Evolutionary conservation across 2,113 vertebrate genomes (phyloP), one percentile per base, ranked within the genome.

Genomic region (Ceratotherium simum): DNA sequence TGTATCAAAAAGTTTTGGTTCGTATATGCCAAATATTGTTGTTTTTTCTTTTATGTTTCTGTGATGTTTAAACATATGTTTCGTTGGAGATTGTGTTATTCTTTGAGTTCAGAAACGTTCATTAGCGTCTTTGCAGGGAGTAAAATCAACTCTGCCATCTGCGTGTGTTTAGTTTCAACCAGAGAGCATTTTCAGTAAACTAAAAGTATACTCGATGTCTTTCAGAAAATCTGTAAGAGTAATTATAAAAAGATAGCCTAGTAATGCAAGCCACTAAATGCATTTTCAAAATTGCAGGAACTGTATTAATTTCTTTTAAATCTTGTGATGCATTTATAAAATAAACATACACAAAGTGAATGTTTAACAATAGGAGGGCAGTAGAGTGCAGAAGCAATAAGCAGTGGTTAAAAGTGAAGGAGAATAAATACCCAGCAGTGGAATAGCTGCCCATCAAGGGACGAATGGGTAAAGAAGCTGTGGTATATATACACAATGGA

Each of bases 101-200:
- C 12, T 36, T 65, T 64, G 65, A 93, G 72, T 76, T 29, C 90
- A 80, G 23, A 88, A 36, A 88, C 78, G 72, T 42, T 81, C 76
- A 65, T 96, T 91, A 95, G 58, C n/a, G 54, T 76, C 65, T 91
- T 97, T 91, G 65, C 67, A 88, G n/a, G 83, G 83, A 78, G 39
- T 60, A 76, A 51, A 89, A 95, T 36, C 21, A 64, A 70, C 27
- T 18, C 51, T 83, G 70, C 29, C 60, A 76, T 89, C 58, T 54
- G 70, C 8, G 33, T 17, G 20, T n/a, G 13, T 83, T 93, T 90
- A 94, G 72, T 94, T 96, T 78, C 54, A 82, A 72, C 46, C 62
- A 62, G 60, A 81, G 31, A 76, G 16, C 25, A 84, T 78, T 84
- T 90, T 56, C 51, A 56, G 62, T 27, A 62, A 29, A 33, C 88